These are phyloP conservation scores for Coptotermes formosanus DNA, from an alignment of 1,140 invertebrate species.

Conservation along the genomic window DNA sequence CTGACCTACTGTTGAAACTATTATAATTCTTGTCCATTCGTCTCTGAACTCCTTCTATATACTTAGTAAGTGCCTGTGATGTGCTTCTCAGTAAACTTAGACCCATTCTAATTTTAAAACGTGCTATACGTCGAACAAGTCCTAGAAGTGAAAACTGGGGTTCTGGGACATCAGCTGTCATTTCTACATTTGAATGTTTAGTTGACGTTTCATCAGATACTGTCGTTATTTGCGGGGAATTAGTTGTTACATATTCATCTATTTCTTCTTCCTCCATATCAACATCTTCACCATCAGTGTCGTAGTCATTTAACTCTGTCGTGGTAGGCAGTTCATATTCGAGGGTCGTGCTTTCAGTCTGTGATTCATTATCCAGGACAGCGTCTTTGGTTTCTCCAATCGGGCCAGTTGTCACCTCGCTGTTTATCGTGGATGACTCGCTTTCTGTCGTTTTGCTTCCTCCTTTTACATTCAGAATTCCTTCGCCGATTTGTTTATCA, in stretches of 20 bases:
- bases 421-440: neutral
- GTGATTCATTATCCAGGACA: neutral
- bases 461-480: no score
- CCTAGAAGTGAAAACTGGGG: conserved; percentile 46
- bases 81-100: conserved; percentile 52
- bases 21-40: conserved; percentile 46
- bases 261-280: neutral
- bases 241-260: neutral
- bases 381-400: neutral
- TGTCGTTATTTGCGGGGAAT: neutral
- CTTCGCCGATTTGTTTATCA: no score
- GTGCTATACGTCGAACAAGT: conserved; percentile 50
- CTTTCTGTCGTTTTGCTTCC: neutral
- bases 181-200: neutral
- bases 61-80: conserved; percentile 52
- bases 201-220: neutral
- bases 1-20: neutral
- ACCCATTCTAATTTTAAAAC: conserved; percentile 53
- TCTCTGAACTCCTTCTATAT: conserved; percentile 52
- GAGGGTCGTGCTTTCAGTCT: neutral
- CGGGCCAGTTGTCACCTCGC: neutral
- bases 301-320: neutral
- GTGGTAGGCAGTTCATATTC: neutral
- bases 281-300: neutral
- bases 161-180: neutral